phyloP scores from a whole-genome alignment of 2,113 vertebrate genomes.

The Meleagris gallopavo region DNA sequence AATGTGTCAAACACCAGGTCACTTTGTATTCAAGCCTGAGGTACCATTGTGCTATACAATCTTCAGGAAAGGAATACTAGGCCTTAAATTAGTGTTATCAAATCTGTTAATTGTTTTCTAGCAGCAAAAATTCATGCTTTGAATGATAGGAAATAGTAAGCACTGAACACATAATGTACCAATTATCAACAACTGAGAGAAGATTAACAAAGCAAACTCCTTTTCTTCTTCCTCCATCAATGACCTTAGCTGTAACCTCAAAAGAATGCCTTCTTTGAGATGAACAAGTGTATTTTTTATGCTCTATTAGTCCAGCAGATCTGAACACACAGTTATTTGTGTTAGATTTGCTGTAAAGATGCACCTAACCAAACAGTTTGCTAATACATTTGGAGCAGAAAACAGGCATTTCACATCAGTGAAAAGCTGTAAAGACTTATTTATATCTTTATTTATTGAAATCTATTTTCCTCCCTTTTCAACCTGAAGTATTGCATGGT shows the following conservation, averaged over 20 bases:
- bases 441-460: no score
- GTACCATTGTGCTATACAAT: neutral
- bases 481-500: neutral
- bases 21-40: neutral
- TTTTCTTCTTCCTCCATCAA: conserved; percentile 1
- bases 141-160: neutral
- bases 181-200: conserved; percentile 44
- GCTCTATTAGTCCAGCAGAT: conserved; percentile 63
- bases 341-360: conserved; percentile 51
- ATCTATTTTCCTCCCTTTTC: neutral
- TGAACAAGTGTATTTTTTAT: conserved; percentile 63
- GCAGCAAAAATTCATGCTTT: neutral
- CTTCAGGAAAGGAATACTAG: neutral
- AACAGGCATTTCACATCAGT: neutral
- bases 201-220: conserved; percentile 43
- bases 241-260: conserved; percentile 51
- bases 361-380: conserved; percentile 51
- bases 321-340: conserved; percentile 64
- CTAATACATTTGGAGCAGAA: conserved; percentile 27
- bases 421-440: neutral
- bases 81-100: neutral
- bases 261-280: conserved; percentile 66
- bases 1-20: neutral
- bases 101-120: neutral
- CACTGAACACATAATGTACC: conserved; percentile 9